phyloP scores from a whole-genome alignment of 1,140 invertebrate genomes.

The Apis dorsata region DNA sequence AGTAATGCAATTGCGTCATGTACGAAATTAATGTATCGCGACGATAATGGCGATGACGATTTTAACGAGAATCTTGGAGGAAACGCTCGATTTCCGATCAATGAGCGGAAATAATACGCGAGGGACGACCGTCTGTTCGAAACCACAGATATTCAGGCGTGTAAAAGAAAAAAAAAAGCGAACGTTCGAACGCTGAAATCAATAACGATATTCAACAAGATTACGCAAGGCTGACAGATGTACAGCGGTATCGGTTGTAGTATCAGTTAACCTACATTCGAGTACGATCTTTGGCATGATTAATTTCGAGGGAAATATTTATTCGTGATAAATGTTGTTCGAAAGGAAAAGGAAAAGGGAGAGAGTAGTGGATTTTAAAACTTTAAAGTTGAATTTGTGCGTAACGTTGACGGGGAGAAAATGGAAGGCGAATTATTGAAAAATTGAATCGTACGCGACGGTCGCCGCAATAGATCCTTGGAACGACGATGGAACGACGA shows the following conservation, averaged over 20 bases:
- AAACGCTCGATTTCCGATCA: neutral
- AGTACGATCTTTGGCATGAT: neutral
- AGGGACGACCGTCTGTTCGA: slow-evolving; percentile 22
- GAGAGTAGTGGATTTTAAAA: neutral
- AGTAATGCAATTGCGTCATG: neutral
- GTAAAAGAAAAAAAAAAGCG: neutral
- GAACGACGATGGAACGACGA: slow-evolving; percentile 30
- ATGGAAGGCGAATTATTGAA: neutral
- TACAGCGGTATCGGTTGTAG: slow-evolving; percentile 6
- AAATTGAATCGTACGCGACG: neutral
- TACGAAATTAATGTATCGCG: too few species aligned
- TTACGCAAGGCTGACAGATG: slow-evolving; percentile 54
- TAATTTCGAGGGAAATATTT: too few species aligned
- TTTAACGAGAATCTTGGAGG: too few species aligned
- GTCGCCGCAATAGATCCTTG: slow-evolving; percentile 21
- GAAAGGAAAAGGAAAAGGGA: neutral
- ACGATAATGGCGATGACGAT: too few species aligned
- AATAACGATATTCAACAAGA: slow-evolving; percentile 36
- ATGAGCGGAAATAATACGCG: neutral
- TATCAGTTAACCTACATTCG: slow-evolving; percentile 39
- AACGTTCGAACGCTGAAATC: slow-evolving; percentile 42
- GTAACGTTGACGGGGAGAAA: neutral
- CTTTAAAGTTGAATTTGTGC: neutral
- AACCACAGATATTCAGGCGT: slow-evolving; percentile 52
- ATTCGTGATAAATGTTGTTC: rapidly evolving